A percentile compares a stretch with the other conserved stretches of the same genome.
Conservation (phyloP, 2,113 vertebrate species). For the Malurus elegans region DNA sequence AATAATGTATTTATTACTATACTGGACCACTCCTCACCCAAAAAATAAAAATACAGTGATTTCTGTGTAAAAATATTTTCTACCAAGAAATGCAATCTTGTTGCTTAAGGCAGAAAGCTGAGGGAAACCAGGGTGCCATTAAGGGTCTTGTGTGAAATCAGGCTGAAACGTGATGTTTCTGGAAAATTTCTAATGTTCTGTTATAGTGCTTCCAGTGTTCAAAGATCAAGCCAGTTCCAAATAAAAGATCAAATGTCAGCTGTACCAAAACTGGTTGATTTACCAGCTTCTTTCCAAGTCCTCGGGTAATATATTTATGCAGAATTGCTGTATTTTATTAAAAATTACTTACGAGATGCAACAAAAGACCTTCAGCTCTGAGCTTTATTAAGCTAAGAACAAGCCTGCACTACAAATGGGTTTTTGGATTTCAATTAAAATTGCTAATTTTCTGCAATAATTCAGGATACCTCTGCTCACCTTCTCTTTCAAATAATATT, state of each 20-base stretch:
- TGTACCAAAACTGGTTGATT: not conserved
- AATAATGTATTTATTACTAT: not conserved
- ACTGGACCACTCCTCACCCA: not conserved
- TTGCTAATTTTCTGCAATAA: not conserved
- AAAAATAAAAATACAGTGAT: not conserved
- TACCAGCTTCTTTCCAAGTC: not conserved
- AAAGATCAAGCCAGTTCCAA: not conserved
- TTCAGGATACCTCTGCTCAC: not conserved
- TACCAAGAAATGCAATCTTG: not conserved
- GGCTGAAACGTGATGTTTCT: not conserved
- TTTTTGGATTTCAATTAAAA: not conserved
- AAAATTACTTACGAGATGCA: not conserved
- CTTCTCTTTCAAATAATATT: not conserved
- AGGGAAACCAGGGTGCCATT: not conserved
- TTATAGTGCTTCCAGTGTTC: not conserved
- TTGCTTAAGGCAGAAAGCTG: not conserved
- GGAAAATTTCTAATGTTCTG: not conserved
- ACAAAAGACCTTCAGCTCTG: not conserved
- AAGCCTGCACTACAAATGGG: not conserved
- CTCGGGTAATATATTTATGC: not conserved
- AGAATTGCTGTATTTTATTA: not conserved
- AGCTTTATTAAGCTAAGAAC: not conserved
- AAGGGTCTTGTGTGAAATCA: not conserved
- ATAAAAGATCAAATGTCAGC: not conserved
- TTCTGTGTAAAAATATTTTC: not conserved